Evolutionary conservation across 2,888 invertebrate genomes (phyloP).

Genomic region (Rotaria magnacalcarata): DNA sequence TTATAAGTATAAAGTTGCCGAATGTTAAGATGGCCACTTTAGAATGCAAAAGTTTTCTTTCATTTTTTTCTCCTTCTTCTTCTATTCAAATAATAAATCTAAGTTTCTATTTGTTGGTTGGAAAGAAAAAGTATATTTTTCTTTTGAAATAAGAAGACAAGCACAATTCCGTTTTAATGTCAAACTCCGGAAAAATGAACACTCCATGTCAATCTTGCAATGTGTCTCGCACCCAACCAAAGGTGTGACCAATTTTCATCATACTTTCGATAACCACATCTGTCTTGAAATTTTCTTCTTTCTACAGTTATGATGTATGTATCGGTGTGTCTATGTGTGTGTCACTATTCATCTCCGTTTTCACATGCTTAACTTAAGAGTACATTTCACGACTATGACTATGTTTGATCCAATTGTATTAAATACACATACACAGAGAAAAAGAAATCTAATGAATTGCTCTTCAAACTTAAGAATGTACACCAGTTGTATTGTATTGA

Average conservation of each 20-base stretch:
- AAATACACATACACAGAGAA: not conserved
- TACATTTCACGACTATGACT: slow-evolving; percentile 1
- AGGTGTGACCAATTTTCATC: slow-evolving; percentile 17
- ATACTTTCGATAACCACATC: slow-evolving; percentile 11
- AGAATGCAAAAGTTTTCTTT: not conserved
- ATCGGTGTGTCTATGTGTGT: not conserved
- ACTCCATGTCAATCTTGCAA: slow-evolving; percentile 17
- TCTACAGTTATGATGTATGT: not conserved
- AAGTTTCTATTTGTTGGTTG: not conserved
- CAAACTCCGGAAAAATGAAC: slow-evolving; percentile 15
- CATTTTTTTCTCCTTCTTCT: not conserved
- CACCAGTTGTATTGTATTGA: slow-evolving; percentile 22
- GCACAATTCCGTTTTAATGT: slow-evolving; percentile 1
- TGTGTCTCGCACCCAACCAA: not conserved
- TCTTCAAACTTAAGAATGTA: slow-evolving; percentile 1
- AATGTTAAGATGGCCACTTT: slow-evolving; percentile 21
- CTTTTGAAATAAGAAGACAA: not conserved
- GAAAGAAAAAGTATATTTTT: not conserved
- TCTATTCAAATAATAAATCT: not conserved
- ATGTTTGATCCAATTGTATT: not conserved
- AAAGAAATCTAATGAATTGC: not conserved
- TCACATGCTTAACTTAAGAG: not conserved
- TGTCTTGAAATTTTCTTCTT: slow-evolving; percentile 4
- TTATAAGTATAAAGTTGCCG: slow-evolving; percentile 17
- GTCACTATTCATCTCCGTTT: slow-evolving; percentile 21